Conservation (phyloP, 2,113 vertebrate genomes). For the Rhinichthys klamathensis region DNA sequence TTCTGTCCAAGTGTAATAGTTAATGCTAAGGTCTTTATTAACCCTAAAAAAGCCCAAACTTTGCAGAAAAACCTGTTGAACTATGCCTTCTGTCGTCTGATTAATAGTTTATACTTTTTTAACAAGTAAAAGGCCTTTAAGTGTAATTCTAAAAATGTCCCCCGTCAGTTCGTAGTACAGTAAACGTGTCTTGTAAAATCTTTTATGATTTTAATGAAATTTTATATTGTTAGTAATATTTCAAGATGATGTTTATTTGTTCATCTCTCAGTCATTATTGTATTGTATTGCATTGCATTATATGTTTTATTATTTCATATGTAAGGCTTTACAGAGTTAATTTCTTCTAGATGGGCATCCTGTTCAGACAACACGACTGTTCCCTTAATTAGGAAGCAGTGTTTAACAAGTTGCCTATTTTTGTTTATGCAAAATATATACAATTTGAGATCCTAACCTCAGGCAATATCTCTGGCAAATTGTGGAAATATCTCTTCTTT, state of each 20-base stretch:
- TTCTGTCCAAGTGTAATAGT: not conserved
- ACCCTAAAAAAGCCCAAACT: not conserved
- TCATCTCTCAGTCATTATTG: too few species aligned
- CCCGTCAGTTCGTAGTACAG: not conserved
- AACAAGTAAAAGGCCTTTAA: not conserved
- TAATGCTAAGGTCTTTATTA: not conserved
- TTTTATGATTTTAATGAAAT: too few species aligned
- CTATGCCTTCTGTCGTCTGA: not conserved
- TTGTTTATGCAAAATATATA: too few species aligned
- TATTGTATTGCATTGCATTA: too few species aligned
- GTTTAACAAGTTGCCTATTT: not conserved
- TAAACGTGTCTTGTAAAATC: not conserved
- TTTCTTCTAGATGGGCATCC: constrained; percentile 40
- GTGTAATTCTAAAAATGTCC: not conserved
- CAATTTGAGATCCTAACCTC: constrained; percentile 10
- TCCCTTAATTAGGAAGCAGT: constrained; percentile 49
- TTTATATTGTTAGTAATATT: too few species aligned
- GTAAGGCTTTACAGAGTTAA: constrained; percentile 14
- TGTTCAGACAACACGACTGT: constrained; percentile 30
- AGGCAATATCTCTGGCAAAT: constrained; percentile 39
- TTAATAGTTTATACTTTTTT: not conserved
- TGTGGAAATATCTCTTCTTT: constrained; percentile 4
- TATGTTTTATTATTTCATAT: not conserved
- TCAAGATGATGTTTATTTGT: too few species aligned
- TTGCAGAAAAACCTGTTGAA: not conserved